Evolutionary conservation across 2,888 invertebrate species (phyloP), one percentile per base, ranked within the genome.

Genomic region (Hyalella azteca): DNA sequence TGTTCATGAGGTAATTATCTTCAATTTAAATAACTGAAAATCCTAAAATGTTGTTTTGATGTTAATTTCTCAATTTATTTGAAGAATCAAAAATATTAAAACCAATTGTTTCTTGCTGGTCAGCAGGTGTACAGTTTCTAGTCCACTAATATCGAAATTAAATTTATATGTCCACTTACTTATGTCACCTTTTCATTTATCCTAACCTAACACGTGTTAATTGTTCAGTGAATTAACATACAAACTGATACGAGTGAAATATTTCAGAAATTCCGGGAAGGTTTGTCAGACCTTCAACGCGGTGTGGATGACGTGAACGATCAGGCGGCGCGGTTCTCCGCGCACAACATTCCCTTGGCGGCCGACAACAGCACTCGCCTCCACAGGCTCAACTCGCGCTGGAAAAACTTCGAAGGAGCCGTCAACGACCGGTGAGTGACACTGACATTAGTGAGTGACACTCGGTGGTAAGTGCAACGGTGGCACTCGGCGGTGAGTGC

Each of bases 331-430:
- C 90, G 92, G 85, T 92, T 94, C 85, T 91, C 93, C 80, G 92
- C 92, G 83, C 91, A 91, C 87, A 84, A 92, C 88, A 92, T 94
- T 85, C 90, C 92, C 85, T 91, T 94, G 84, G 92, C 93, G 5
- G 92, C 92, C 84, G 89, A 90, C 84, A 90, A 91, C 86, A 89
- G 91, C 79, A 89, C 90, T 81, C 89, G 92, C 87, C 91, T 95
- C 78, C 94, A 95, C 88, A 95, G 95, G 87, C 91, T 95, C 86
- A 95, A 95, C 88, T 92, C 93, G 75, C 92, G 93, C 93, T 96
- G 95, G 91, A 93, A 94, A 87, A 92, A 93, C 78, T 90, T 97
- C 82, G 95, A 95, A 89, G 91, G 94, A 81, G 94, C 95, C 49
- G 94, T 94, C 79, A 85, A 81, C 83, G 86, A 82, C 81, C 85